Evolutionary conservation across 2,888 invertebrate species (phyloP).

Genomic region (Therioaphis trifolii): DNA sequence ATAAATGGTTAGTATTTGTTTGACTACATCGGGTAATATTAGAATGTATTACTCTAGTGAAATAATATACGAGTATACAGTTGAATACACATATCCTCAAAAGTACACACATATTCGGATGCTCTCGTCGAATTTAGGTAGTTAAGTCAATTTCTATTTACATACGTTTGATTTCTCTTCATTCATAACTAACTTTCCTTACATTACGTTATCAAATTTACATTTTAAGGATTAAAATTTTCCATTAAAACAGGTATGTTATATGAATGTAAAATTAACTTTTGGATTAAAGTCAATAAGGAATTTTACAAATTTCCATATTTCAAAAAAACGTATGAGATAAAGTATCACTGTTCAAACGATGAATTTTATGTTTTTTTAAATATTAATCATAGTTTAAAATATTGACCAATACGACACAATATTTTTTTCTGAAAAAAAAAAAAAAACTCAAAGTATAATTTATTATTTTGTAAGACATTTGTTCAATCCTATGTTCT

Average conservation of each 20-base stretch:
- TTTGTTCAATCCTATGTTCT: background rate
- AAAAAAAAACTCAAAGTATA: too few relatives aligned
- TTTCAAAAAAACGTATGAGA: too few relatives aligned
- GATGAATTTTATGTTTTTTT: too few relatives aligned
- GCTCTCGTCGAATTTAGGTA: background rate
- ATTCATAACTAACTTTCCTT: background rate
- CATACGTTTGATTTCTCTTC: constrained; percentile 6
- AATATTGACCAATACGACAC: too few relatives aligned
- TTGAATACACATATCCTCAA: background rate
- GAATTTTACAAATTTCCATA: too few relatives aligned
- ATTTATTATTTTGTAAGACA: too few relatives aligned
- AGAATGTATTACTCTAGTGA: too few relatives aligned
- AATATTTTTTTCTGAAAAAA: too few relatives aligned
- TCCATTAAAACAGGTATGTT: background rate
- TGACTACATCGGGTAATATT: background rate
- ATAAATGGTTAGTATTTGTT: background rate
- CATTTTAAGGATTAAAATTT: background rate
- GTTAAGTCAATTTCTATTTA: background rate
- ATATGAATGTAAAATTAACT: too few relatives aligned
- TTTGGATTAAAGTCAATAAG: too few relatives aligned
- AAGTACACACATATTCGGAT: background rate
- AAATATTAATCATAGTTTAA: too few relatives aligned
- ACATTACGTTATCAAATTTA: constrained; percentile 7
- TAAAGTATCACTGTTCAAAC: too few relatives aligned
- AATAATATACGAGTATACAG: background rate